Evolutionary conservation across 2,113 vertebrate genomes (phyloP).

Genomic region (Scopus umbretta): DNA sequence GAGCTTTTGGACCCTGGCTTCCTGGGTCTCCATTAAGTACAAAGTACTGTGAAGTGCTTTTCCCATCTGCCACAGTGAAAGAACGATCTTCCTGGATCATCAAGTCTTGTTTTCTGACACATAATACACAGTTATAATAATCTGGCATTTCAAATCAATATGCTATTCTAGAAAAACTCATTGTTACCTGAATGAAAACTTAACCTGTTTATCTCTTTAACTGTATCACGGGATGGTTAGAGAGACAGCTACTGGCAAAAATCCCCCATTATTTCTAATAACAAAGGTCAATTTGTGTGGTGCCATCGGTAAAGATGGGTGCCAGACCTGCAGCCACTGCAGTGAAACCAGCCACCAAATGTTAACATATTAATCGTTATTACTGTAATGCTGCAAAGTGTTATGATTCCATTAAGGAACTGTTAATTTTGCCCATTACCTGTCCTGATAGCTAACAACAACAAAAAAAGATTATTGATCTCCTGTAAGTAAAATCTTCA

Average conservation of each 20-base stretch:
- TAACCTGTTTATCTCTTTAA: background rate
- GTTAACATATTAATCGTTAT: background rate
- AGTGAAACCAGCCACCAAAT: background rate
- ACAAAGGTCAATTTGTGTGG: background rate
- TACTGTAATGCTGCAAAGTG: background rate
- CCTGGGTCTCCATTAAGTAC: background rate
- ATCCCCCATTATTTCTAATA: background rate
- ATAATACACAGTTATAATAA: background rate
- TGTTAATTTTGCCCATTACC: background rate
- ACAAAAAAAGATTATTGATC: background rate
- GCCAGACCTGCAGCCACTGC: background rate
- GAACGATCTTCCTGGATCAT: background rate
- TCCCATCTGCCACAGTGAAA: background rate
- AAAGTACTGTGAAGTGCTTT: background rate
- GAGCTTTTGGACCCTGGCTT: background rate
- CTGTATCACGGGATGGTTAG: background rate
- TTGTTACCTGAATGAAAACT: background rate
- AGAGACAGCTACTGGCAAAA: background rate
- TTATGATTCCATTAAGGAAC: background rate
- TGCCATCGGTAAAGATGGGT: background rate
- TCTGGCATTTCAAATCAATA: background rate
- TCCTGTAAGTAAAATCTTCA: background rate
- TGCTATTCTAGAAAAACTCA: background rate
- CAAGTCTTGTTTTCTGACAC: background rate
- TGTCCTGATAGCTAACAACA: background rate